A percentile compares a stretch with the other conserved stretches of the same genome.
phyloP scores from a whole-genome alignment of 2,113 vertebrate species.

The Coptodon bakossiorum region DNA sequence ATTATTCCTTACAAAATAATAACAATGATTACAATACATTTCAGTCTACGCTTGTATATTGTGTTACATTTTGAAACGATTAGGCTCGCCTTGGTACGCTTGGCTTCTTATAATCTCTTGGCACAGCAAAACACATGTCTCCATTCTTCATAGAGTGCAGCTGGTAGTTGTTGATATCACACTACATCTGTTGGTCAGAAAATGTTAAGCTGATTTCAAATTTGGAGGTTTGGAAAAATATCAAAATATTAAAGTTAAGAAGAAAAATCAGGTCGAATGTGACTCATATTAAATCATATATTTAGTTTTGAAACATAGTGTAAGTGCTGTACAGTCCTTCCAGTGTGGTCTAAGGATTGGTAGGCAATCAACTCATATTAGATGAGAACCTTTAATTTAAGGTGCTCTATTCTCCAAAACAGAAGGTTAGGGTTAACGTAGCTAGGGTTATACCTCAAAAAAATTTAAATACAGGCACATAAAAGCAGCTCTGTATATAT shows the following conservation, averaged over 20 bases:
- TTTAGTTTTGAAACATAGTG: background rate
- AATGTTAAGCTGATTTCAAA: background rate
- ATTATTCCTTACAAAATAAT: background rate
- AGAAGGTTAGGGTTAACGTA: background rate
- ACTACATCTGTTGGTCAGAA: background rate
- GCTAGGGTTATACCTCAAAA: background rate
- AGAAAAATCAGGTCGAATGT: fast-evolving
- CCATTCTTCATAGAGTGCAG: background rate
- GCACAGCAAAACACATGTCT: background rate
- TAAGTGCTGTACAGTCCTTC: background rate
- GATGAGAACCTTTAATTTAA: background rate
- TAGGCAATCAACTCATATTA: background rate
- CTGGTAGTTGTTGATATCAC: background rate
- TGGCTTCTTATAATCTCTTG: background rate
- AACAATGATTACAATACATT: background rate
- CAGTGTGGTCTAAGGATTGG: background rate
- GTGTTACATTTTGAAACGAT: background rate
- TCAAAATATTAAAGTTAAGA: background rate
- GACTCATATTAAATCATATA: background rate
- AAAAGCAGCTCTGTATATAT: background rate
- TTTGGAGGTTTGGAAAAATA: background rate
- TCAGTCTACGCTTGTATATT: background rate
- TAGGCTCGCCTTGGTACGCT: fast-evolving
- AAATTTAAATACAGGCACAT: background rate
- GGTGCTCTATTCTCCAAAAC: background rate